Base-by-base conservation (phyloP, 2,113 vertebrate species). In the Pyxicephalus adspersus region DNA sequence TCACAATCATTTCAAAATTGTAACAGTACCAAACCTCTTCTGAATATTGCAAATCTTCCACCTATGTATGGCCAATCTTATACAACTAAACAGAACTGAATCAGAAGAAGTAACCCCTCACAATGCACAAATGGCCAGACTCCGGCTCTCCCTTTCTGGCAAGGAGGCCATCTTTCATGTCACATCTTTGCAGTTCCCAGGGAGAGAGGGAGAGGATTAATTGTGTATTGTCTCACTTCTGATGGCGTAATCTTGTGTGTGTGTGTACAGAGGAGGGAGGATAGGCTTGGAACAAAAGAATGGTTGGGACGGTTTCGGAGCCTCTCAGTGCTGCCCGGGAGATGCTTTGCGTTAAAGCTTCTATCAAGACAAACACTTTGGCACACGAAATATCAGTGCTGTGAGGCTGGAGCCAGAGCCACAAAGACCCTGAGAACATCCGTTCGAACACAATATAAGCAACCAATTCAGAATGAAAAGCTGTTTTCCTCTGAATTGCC, bases 151-250 rank as follows among this genome's bases (percentile, higher is more conserved):
- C 64, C 54, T 66, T 55, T 51, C 52, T 82, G 80, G 80, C 80
- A 58, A 50, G 80, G 75, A 51, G 70, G 28, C 61, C 64, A 38
- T 64, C 52, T 82, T 75, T 31, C 63, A 66, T 82, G 80, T 57
- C 70, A 65, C 51, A 81, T 81, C 70, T 74, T 57, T 64, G 79
- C 70, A 26, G 80, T 82, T 82, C 80, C 71, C 80, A 82, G 70
- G 72, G 71, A 75, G 63, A 65, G 71, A 82, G 63, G 80, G 80
- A 82, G 80, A 82, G 80, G 80, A 82, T 82, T 82, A 82, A 82
- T 82, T 82, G 80, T 82, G 80, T 66, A 82, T 82, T 82, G 80
- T 82, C 71, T 82, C 52, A 28, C 22, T 74, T 18, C 61, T 75
- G 80, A 82, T 82, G 70, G 80, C 63, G 80, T 82, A 82, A 82